Percentiles rank a stretch among this genome's conserved stretches.
Evolutionary conservation across 1,140 invertebrate species (phyloP).

Genomic region (Chironomus tepperi): DNA sequence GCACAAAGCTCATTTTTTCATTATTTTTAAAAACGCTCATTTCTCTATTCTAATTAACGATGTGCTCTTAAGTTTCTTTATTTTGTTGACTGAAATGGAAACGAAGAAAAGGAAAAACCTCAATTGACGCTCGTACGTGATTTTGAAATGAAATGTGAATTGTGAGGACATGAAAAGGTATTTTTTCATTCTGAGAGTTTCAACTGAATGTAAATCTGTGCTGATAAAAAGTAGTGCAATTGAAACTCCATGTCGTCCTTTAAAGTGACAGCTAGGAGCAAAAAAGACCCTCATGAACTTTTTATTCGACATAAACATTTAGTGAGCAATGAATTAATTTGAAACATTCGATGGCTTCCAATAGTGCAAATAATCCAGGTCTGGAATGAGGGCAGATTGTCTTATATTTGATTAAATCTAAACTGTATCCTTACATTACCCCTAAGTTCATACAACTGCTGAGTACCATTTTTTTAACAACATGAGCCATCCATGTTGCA

Average conservation of each 20-base stretch:
- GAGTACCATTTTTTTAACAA: not conserved
- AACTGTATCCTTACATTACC: not conserved
- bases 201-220: not conserved
- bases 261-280: not conserved
- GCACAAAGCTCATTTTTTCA: no score
- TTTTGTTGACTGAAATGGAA: no score
- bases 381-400: not conserved
- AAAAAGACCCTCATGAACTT: not conserved
- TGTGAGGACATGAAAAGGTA: not conserved
- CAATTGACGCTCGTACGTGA: not conserved
- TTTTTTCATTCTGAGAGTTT: not conserved
- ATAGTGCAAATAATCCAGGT: not conserved
- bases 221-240: not conserved
- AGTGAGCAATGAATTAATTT: constrained; percentile 3
- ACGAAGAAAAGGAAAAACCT: not conserved
- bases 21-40: not conserved
- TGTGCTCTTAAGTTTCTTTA: not conserved
- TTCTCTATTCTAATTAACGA: not conserved
- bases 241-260: not conserved
- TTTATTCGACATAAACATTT: not conserved
- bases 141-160: not conserved
- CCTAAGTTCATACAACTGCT: not conserved
- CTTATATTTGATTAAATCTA: not conserved
- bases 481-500: constrained; percentile 1
- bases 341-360: constrained; percentile 1